A percentile compares a stretch with the other conserved stretches of the same genome.
These are phyloP conservation scores for Diglossa brunneiventris DNA, from an alignment of 2,113 vertebrate species.

Conservation along the genomic window DNA sequence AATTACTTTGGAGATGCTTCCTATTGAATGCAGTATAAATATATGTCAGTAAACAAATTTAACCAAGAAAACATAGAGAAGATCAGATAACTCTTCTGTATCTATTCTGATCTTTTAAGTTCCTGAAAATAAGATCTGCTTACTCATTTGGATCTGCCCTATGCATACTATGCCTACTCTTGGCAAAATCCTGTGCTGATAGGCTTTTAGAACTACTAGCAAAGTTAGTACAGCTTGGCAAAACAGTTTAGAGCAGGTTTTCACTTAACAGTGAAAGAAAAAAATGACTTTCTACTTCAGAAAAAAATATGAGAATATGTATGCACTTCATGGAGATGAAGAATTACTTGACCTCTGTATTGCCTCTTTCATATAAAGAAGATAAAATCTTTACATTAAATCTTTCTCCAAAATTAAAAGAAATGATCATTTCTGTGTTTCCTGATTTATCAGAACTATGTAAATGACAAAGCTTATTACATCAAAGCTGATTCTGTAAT, in stretches of 20 bases:
- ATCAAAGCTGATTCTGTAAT: constrained; percentile 14
- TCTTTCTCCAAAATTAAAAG: not conserved
- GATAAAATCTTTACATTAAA: not conserved
- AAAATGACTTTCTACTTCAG: not conserved
- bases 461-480: not conserved
- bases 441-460: not conserved
- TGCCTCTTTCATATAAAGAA: not conserved
- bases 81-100: not conserved
- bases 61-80: not conserved
- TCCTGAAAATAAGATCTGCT: not conserved
- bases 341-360: not conserved
- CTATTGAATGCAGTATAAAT: not conserved
- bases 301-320: not conserved
- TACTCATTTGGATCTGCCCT: not conserved
- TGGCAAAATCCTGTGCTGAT: not conserved
- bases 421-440: not conserved
- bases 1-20: not conserved
- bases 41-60: not conserved
- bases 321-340: not conserved
- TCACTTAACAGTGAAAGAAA: not conserved
- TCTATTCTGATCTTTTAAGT: not conserved
- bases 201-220: not conserved
- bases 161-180: not conserved
- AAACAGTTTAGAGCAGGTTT: not conserved
- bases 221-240: not conserved